Conservation (phyloP, 2,113 vertebrate genomes). For the Chlamydotis undulata region DNA sequence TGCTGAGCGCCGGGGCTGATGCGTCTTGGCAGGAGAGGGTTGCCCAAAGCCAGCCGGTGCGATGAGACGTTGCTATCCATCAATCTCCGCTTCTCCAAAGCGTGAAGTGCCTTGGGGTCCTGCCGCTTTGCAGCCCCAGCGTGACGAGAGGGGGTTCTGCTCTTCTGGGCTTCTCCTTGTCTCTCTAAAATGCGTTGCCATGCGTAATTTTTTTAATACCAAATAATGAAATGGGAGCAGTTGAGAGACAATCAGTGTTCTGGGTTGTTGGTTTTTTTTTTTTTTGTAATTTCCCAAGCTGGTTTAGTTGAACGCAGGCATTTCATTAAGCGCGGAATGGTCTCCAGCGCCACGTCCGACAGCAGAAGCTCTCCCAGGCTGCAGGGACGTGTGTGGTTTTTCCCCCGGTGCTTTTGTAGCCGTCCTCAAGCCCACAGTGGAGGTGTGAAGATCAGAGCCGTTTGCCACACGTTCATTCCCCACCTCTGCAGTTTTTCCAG, state of each 20-base stretch:
- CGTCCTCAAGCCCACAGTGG: background rate
- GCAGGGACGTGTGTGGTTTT: accelerated
- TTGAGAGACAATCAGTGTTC: background rate
- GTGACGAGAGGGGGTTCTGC: background rate
- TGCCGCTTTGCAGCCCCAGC: background rate
- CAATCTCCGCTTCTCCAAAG: background rate
- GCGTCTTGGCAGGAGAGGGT: background rate
- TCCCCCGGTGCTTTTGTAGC: background rate
- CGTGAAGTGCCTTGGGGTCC: background rate
- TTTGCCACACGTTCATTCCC: accelerated
- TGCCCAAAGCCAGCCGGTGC: background rate
- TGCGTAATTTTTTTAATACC: background rate
- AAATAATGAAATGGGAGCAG: background rate
- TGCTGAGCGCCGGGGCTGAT: background rate
- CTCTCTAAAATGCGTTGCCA: background rate
- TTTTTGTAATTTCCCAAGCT: background rate
- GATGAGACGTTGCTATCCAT: background rate
- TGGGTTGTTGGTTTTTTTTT: accelerated
- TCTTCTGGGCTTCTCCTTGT: background rate
- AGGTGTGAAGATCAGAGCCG: background rate
- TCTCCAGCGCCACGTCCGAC: background rate
- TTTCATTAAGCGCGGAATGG: background rate
- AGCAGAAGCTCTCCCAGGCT: background rate
- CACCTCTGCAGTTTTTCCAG: background rate
- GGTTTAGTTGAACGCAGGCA: background rate